Evolutionary conservation across 92 coral and sea anemone genomes (phyloP).

Genomic region (Zoanthus sansibaricus): DNA sequence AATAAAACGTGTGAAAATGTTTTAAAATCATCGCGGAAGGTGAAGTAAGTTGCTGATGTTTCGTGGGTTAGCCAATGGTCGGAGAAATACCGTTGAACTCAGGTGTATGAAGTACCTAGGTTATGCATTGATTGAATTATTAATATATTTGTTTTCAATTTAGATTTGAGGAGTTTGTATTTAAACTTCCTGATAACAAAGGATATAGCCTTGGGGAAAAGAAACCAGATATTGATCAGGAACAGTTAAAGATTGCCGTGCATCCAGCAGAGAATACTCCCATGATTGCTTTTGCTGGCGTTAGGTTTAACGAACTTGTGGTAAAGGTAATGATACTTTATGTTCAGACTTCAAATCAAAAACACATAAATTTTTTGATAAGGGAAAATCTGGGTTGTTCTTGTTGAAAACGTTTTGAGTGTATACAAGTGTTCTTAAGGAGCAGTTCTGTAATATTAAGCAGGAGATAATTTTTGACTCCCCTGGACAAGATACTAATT

Average conservation of each 20-base stretch:
- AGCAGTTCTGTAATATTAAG: no score
- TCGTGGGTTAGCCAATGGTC: neutral
- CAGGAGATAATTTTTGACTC: no score
- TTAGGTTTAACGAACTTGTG: conserved; percentile 72
- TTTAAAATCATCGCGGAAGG: no score
- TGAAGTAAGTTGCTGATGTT: neutral
- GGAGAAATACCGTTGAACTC: neutral
- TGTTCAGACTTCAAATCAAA: neutral
- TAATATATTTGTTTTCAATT: neutral
- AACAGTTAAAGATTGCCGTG: conserved; percentile 83
- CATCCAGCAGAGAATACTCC: conserved; percentile 79
- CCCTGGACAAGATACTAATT: no score
- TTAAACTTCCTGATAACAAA: conserved; percentile 83
- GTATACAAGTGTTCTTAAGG: no score
- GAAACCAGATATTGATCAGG: conserved; percentile 56
- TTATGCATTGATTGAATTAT: neutral
- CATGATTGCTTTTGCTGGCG: conserved; percentile 91
- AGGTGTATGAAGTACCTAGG: neutral
- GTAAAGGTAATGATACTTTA: conserved; percentile 59
- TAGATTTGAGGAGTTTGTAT: conserved; percentile 87
- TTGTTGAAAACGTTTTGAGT: no score
- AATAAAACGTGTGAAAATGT: no score
- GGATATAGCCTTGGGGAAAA: conserved; percentile 73
- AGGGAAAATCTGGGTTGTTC: no score
- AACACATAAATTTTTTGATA: no score